A percentile compares a stretch with the other conserved stretches of the same genome.
Conservation (phyloP, 2,113 vertebrate genomes). For the Dolichallabes microphthalmus region DNA sequence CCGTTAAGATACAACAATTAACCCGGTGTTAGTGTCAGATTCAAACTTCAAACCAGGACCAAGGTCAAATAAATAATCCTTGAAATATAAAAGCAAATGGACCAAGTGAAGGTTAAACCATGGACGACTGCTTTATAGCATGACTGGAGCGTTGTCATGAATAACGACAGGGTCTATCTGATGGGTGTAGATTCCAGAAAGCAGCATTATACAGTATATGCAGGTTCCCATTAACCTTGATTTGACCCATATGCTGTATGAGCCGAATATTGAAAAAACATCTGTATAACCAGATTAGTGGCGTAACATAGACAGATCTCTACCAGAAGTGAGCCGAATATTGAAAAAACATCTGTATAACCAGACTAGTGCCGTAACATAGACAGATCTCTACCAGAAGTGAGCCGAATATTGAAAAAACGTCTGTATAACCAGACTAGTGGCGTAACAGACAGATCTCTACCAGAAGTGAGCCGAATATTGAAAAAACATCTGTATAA, state of each 20-base stretch:
- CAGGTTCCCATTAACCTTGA: neutral
- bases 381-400: neutral
- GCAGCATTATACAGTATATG: neutral
- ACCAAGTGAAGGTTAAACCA: neutral
- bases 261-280: too few species aligned
- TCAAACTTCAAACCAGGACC: neutral
- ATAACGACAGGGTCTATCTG: neutral
- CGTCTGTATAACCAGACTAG: neutral
- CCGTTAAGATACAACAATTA: constrained; percentile 2
- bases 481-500: neutral
- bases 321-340: neutral
- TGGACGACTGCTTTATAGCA: neutral
- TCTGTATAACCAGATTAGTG: neutral
- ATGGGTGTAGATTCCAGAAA: neutral
- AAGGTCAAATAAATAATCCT: neutral
- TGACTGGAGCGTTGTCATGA: neutral
- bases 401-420: neutral
- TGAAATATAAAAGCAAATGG: neutral
- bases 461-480: neutral
- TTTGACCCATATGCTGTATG: neutral
- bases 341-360: neutral
- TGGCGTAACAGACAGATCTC: neutral
- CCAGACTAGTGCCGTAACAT: neutral
- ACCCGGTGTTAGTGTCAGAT: neutral
- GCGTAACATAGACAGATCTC: neutral